Evolutionary conservation across 2,113 vertebrate genomes (phyloP), one percentile per base, ranked within the genome.

Genomic region (Poecile atricapillus): DNA sequence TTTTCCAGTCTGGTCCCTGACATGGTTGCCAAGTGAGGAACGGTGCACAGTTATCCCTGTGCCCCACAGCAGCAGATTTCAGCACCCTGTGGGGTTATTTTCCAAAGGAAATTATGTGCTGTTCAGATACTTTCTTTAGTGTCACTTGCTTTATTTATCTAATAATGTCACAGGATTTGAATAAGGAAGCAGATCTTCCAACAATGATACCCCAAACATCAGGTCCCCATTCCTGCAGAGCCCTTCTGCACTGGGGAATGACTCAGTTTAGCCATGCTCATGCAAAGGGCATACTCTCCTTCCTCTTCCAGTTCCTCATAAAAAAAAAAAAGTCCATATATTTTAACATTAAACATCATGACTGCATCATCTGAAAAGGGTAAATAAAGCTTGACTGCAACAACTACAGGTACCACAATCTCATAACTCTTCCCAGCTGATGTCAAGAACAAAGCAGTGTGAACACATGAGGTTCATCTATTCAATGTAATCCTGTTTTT

Each of bases 31-130:
- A 52, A 44, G n/a, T 7, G 58, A 83, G 75, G 62, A 87, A 90
- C 0, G 1, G 68, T 39, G 75, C 39, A 52, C 25, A n/a, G 52
- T 52, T 37, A 83, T 31, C 43, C 71, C 0, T 0, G 56, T 31
- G 60, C 31, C 28, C 68, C 1, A 2, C 39, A 63, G 87, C 58
- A 76, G 69, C 47, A 67, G n/a, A 63, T 74, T 58, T 60, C 85
- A 92, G 78, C 23, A 41, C 37, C 30, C 43, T 39, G 21, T 0
- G 0, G 58, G 44, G 37, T 62, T 82, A 44, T 76, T 91, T 95
- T 79, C 91, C 59, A 65, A 87, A 83, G 74, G 28, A 82, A 91
- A 76, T 22, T 0, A 46, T 1, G 12, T 33, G n/a, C n/a, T 75
- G 12, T 44, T 89, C 5, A 1, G 47, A 47, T 30, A 75, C 37